A percentile compares a stretch with the other conserved stretches of the same genome.
These are phyloP conservation scores for Leucophora obtusa DNA, from an alignment of 2,888 invertebrate species.

Conservation along the genomic window DNA sequence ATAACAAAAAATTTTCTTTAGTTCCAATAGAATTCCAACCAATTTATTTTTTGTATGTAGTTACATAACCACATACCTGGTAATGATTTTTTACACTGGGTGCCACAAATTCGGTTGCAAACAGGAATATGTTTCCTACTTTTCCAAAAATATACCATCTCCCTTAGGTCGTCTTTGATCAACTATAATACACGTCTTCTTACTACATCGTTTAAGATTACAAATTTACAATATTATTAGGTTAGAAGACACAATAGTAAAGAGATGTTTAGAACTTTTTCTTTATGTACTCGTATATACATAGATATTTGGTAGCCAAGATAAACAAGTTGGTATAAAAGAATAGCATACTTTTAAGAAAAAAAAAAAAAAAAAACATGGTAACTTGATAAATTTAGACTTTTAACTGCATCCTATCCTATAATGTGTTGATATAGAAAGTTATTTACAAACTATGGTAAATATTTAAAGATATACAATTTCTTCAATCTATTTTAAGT, in stretches of 20 bases:
- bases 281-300: neutral
- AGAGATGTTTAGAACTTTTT: slow-evolving; percentile 13
- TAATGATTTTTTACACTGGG: no score
- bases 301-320: slow-evolving; percentile 18
- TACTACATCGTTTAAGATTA: neutral
- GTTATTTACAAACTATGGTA: slow-evolving; percentile 1
- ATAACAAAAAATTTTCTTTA: no score
- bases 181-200: neutral
- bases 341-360: slow-evolving; percentile 16
- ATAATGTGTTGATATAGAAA: neutral
- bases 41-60: no score
- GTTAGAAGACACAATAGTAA: slow-evolving; percentile 19
- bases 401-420: neutral
- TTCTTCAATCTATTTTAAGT: neutral
- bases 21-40: no score
- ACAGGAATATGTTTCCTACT: no score
- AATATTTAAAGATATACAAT: slow-evolving; percentile 2
- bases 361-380: neutral
- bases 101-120: no score
- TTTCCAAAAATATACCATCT: neutral
- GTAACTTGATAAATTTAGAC: neutral
- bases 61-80: no score
- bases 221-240: slow-evolving; percentile 47
- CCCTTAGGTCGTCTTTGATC: neutral
- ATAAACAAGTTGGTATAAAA: slow-evolving; percentile 24